These are phyloP conservation scores for Eupeodes luniger DNA, from an alignment of 2,888 invertebrate genomes.

Conservation along the genomic window DNA sequence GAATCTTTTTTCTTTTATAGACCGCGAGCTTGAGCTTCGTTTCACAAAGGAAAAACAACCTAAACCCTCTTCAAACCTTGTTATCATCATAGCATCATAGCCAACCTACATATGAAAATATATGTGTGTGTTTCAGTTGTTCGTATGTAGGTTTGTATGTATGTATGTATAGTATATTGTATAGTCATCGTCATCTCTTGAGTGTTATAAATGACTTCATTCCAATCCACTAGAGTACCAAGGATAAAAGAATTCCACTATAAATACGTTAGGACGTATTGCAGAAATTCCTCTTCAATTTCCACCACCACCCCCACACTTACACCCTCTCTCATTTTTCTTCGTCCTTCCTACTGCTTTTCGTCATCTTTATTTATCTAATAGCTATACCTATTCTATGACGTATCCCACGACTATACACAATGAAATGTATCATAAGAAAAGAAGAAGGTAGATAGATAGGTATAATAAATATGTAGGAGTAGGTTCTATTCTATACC, in stretches of 20 bases:
- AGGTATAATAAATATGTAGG: neutral
- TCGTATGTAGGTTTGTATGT: too few species aligned
- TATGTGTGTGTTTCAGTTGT: neutral
- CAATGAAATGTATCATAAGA: conserved; percentile 64
- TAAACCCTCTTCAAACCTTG: conserved; percentile 3
- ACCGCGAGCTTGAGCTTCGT: conserved; percentile 37
- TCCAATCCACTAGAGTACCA: conserved; percentile 68
- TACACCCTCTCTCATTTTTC: neutral
- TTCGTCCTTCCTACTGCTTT: too few species aligned
- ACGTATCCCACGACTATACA: conserved; percentile 27
- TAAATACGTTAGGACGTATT: conserved; percentile 49
- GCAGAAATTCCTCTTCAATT: conserved; percentile 50
- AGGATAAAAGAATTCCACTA: conserved; percentile 69
- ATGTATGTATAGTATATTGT: too few species aligned
- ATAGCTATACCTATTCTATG: neutral
- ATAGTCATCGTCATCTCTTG: conserved; percentile 33
- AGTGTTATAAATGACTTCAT: conserved; percentile 71
- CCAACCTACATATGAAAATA: conserved; percentile 8
- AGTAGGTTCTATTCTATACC: conserved; percentile 11
- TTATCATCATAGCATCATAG: too few species aligned
- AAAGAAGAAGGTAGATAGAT: conserved; percentile 21
- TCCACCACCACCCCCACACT: neutral
- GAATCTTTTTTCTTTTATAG: neutral
- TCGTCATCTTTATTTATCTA: too few species aligned
- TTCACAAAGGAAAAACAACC: conserved; percentile 21